Evolutionary conservation across 2,797 vertebrate species (phyloP), one percentile per base, ranked within the genome.

Genomic region (Petrocephalus sullivani): DNA sequence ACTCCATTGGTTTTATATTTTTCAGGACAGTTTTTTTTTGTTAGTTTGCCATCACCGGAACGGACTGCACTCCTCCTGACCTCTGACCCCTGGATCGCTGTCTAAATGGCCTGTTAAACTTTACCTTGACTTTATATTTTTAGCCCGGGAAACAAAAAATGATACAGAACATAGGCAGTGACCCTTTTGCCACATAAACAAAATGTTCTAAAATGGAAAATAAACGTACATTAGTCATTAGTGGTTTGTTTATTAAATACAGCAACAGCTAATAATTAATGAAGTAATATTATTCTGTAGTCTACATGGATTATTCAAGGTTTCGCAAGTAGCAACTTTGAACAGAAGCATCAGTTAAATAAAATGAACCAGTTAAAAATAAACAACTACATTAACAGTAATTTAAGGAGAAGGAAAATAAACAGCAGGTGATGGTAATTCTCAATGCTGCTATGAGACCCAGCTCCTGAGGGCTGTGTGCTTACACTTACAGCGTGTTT

Each of bases 1-100:
- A 96, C 92, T 81, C 41, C 75, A 49, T 75, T 51, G 87, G 85
- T 93, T 95, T 93, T 91, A 41, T 86, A 75, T 92, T 87, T 78
- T 23, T 46, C 92, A 89, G 87, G 89, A 87, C 88, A 84, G 93
- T 94, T 90, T 94, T 90, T 94, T 95, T 94, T 94, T 93, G 90
- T 90, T 7, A 85, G 14, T 67, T 86, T 83, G 57, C 28, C 83
- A 71, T 61, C 6, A 60, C 8, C 23, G 56, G 84, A 60, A n/a
- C 33, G 4, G 84, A 28, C 23, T 3, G 23, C 16, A 16, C 9
- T 23, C 53, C 33, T 14, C 37, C 16, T 85, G 54, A 58, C 85
- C 85, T 85, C 14, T 86, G 85, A 60, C 85, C 28, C 16, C 84
- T 3, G 46, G 81, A 54, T 19, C n/a, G 16, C 81, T 23, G 49